phyloP scores from a whole-genome alignment of 2,888 invertebrate species.

The Hemistola chrysoprasaria region DNA sequence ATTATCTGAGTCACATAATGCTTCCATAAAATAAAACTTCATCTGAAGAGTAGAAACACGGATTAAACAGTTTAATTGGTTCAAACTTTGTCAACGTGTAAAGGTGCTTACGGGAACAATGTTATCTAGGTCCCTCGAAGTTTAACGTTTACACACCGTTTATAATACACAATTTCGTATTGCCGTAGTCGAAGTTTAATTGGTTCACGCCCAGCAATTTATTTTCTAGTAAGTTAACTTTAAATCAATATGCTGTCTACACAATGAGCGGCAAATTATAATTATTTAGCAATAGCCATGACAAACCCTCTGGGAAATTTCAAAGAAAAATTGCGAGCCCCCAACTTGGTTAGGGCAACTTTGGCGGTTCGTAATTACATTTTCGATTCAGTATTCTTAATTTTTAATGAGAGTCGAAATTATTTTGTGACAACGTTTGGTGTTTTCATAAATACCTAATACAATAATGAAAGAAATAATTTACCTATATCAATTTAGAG shows the following conservation, averaged over 20 bases:
- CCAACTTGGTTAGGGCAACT: too few relatives aligned
- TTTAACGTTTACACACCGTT: conserved; percentile 10
- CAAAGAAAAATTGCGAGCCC: too few relatives aligned
- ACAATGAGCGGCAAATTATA: too few relatives aligned
- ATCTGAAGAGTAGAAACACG: background rate
- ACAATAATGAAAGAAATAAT: too few relatives aligned
- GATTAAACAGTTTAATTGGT: conserved; percentile 3
- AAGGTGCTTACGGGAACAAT: conserved; percentile 4
- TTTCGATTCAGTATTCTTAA: too few relatives aligned
- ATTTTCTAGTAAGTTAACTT: conserved; percentile 23
- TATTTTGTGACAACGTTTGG: too few relatives aligned
- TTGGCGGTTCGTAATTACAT: too few relatives aligned
- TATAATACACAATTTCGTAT: conserved; percentile 15
- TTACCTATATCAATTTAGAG: too few relatives aligned
- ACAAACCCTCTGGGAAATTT: too few relatives aligned
- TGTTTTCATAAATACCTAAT: too few relatives aligned
- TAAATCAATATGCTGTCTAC: conserved; percentile 15
- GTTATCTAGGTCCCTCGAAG: conserved; percentile 7
- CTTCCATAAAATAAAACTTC: background rate
- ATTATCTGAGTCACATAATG: background rate
- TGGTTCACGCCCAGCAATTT: conserved; percentile 22
- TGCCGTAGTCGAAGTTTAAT: conserved; percentile 21
- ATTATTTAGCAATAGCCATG: too few relatives aligned
- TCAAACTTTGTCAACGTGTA: conserved; percentile 1
- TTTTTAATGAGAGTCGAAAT: too few relatives aligned